Conservation (phyloP, 2,888 invertebrate species). For the Parnassius apollo region DNA sequence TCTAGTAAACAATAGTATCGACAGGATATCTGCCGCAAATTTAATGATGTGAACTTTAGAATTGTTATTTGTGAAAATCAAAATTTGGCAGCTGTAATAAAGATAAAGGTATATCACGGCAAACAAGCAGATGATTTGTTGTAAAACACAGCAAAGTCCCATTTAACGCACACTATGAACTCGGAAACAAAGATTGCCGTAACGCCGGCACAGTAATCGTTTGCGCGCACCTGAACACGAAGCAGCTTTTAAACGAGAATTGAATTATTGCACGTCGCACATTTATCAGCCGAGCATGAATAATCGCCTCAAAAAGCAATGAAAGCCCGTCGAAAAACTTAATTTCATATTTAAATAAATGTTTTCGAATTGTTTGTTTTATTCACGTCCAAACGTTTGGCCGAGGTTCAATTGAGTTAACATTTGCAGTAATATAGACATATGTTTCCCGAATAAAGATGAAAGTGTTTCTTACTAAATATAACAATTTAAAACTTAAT, state of each 20-base stretch:
- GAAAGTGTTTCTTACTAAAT: constrained; percentile 30
- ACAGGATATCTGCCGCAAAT: background rate
- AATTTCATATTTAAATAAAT: constrained; percentile 76
- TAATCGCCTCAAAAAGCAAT: constrained; percentile 69
- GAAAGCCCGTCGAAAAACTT: constrained; percentile 71
- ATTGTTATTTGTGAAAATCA: constrained; percentile 14
- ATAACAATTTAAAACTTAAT: constrained; percentile 29
- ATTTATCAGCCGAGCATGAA: constrained; percentile 73
- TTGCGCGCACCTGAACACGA: constrained; percentile 47
- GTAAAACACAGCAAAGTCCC: constrained; percentile 37
- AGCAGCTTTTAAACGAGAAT: constrained; percentile 69
- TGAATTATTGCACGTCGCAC: constrained; percentile 74
- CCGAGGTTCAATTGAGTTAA: constrained; percentile 7
- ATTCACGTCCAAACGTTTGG: background rate
- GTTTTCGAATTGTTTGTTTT: constrained; percentile 19
- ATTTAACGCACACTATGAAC: constrained; percentile 58
- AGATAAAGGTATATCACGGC: constrained; percentile 28
- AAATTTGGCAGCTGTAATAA: constrained; percentile 2
- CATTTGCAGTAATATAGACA: background rate
- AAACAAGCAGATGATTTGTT: constrained; percentile 34
- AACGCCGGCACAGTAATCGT: constrained; percentile 4
- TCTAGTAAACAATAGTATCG: background rate
- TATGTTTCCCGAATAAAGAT: constrained; percentile 5
- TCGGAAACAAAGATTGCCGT: constrained; percentile 48
- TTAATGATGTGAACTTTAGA: constrained; percentile 4